Evolutionary conservation across 1,140 invertebrate genomes (phyloP), one percentile per base, ranked within the genome.

Genomic region (Scaptomyza pallida): DNA sequence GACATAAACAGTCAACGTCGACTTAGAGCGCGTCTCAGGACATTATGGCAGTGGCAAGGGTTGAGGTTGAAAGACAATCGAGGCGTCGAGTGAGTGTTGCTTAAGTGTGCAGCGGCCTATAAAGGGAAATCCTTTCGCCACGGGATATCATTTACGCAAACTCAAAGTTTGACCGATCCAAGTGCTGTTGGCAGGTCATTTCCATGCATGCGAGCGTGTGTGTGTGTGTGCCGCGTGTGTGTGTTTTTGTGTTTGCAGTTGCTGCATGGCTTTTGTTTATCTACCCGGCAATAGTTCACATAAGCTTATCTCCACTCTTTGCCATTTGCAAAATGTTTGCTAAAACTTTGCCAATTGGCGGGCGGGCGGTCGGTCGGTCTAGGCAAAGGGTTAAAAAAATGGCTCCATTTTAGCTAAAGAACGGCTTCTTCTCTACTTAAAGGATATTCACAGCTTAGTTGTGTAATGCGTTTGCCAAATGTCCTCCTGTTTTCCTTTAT

Each of bases 201-300:
- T 37, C 12, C 13, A 33, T 55, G 35, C 21, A 12, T 47, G 48
- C 23, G 3, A 40, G 48, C 23, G 3, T 23, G 6, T 40, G 2
- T 26, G 4, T 26, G 23, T 21, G 26, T 59, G 17, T 23, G 26
- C 15, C 15, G 55, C 33, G 47, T 59, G 71, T 57, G 23, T 26
- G 23, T 6, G 23, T 26, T 4, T 6, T 26, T 26, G 23, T 26
- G 69, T 64, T 57, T 71, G 37, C 47, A n/a, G 51, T 56, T 55
- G 6, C 8, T 21, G 52, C 30, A 33, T 43, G 59, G 48, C 43
- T 76, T 75, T 73, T 88, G 89, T 85, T 89, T 90, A 82, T 90
- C 83, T 89, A 56, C 17, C 61, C 75, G 78, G 86, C 86, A 86
- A 89, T 89, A 89, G 86, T 89, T 89, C 86, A 89, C 86, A 89